Conservation (phyloP, 2,797 vertebrate genomes). For the Phaenicophaeus curvirostris region DNA sequence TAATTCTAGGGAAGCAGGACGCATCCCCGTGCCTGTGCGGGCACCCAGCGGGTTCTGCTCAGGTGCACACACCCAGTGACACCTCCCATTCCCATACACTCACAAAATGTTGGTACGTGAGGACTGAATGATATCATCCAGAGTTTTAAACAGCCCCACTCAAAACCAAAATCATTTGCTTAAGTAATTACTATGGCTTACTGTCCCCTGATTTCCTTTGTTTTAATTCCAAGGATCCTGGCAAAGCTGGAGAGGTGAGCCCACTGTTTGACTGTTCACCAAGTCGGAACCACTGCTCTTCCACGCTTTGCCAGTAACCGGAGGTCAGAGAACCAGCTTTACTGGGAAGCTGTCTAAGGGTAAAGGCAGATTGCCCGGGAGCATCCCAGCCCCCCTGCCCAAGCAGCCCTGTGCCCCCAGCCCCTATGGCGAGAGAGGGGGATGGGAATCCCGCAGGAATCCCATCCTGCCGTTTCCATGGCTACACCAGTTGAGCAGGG, state of each 20-base stretch:
- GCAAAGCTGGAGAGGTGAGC: not conserved
- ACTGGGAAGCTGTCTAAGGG: not conserved
- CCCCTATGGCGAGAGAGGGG: not conserved
- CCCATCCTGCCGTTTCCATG: slow-evolving; percentile 46
- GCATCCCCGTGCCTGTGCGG: not conserved
- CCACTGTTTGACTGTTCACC: rapidly evolving
- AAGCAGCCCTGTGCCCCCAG: not conserved
- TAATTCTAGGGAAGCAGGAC: not conserved
- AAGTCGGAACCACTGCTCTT: not conserved
- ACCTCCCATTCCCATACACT: not conserved
- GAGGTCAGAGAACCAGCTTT: not conserved
- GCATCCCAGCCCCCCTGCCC: not conserved
- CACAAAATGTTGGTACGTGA: not conserved
- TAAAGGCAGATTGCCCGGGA: not conserved
- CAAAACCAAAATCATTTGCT: not conserved
- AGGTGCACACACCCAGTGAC: rapidly evolving
- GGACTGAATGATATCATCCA: not conserved
- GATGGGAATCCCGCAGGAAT: slow-evolving; percentile 3
- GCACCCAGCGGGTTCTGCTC: not conserved
- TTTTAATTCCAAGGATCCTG: not conserved
- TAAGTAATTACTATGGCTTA: not conserved
- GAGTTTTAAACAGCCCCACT: not conserved
- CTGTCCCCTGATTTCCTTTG: not conserved
- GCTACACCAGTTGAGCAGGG: slow-evolving; percentile 21
- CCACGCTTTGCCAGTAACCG: not conserved